Base-by-base conservation (phyloP, 2,113 vertebrate genomes). In the Dasypus novemcinctus region DNA sequence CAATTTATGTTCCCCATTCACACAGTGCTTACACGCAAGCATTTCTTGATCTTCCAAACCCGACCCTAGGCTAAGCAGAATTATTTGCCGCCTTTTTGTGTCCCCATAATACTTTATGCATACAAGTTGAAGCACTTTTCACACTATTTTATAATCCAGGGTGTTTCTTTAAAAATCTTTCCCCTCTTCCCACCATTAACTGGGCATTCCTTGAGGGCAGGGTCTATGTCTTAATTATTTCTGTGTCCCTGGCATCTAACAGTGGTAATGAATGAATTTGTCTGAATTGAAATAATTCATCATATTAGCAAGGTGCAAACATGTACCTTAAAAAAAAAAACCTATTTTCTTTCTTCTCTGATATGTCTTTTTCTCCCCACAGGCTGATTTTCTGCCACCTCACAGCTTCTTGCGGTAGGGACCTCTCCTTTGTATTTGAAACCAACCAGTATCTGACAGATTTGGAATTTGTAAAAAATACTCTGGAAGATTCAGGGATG, bases 401-500 rank as follows among this genome's bases (percentile, higher is more conserved):
- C 94, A 98, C 97, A 91, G 96, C 97, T 79, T 96, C 96, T 88
- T 97, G 97, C 95, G 98, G 97, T 92, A 98, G 97, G 71, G 97
- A 98, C 64, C 95, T 98, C 33, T 93, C 98, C 86, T 97, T 92
- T 46, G 90, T 98, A 84, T 96, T 98, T 96, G 95, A 97, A 87
- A 97, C 97, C 46, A 98, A 98, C 96, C 97, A 97, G 79, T 98
- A 96, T 76, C 96, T 98, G 49, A 89, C 69, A 95, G 97, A 98
- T 68, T 96, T 98, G 36, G 98, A 97, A 57, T 97, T 98, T 96
- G 93, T 98, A 38, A 98, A 97, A 96, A 98, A 97, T 31, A 95
- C 96, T 31, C 49, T 98, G 87, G 93, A 97, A 96, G 96, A 98
- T 71, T 95, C 91, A 0, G 98, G 97, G 79, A 97, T 98, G 97